Base-by-base conservation (phyloP, 2,797 vertebrate genomes). In the Gephyroberyx darwinii region DNA sequence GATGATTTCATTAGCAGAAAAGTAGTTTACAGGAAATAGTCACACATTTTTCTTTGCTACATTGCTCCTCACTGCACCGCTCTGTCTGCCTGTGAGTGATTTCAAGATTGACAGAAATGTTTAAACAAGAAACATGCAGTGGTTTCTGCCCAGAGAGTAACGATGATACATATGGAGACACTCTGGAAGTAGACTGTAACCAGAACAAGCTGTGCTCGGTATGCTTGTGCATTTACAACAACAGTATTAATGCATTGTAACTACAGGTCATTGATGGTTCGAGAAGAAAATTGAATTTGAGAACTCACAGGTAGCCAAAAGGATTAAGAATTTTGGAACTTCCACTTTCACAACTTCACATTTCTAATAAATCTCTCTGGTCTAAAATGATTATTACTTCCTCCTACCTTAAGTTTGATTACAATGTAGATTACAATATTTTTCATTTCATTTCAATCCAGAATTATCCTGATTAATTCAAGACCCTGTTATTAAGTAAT, bases 21-120 rank as follows among this genome's bases (percentile, higher is more conserved):
- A 33, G 12, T 30, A 6, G 5, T 68, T 87, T 68, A 74, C 70
- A 71, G 64, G 65, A 81, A 83, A 51, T 59, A 12, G 8, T 75
- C 55, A 77, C 68, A 85, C 65, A 65, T 19, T n/a, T 22, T 67
- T 0, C 41, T 35, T 35, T n/a, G n/a, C 2, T 26, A 26, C 26
- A 26, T 7, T 7, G 5, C 30, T 71, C 37, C 54, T 74, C 5
- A 26, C 52, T 8, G 4, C 26, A 39, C 26, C 41, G 61, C 57
- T 86, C 74, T 30, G 63, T 72, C 79, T 84, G 41, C 31, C 41
- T 59, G 37, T 53, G 65, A 16, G 43, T 17, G 13, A 10, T 56
- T 71, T 77, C 37, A 69, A 0, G 5, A 30, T 55, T 50, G 0
- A 12, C 31, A 12, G 6, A 19, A 54, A 55, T 8, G 16, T 61